Conservation (phyloP, 2,888 invertebrate genomes). For the Agonopterix arenella region DNA sequence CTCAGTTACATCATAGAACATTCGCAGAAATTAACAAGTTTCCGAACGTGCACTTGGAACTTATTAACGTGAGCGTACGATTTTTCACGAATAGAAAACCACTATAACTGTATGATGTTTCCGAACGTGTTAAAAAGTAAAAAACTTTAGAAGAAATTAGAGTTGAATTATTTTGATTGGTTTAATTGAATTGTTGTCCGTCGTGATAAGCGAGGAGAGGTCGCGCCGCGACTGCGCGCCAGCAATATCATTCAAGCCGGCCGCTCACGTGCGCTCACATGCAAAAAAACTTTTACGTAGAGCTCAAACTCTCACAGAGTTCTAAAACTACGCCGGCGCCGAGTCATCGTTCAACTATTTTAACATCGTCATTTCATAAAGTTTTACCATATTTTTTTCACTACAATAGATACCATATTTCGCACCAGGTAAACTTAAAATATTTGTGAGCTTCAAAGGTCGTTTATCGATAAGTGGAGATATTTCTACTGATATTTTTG, state of each 20-base stretch:
- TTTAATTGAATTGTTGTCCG: conserved; percentile 47
- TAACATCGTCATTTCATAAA: background rate
- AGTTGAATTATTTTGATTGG: conserved; percentile 44
- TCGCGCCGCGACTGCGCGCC: conserved; percentile 59
- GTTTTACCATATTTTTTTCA: background rate
- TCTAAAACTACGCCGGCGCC: conserved; percentile 12
- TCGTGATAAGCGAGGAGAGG: conserved; percentile 66
- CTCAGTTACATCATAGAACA: conserved; percentile 57
- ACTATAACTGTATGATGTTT: no score
- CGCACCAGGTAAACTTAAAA: no score
- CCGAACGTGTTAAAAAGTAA: no score
- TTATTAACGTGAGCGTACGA: conserved; percentile 28
- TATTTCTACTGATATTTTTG: no score
- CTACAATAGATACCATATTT: no score
- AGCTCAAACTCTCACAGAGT: conserved; percentile 47
- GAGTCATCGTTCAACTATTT: conserved; percentile 21
- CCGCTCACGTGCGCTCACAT: conserved; percentile 61
- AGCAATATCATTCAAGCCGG: conserved; percentile 57
- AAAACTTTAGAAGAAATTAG: conserved; percentile 17
- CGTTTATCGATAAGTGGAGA: no score
- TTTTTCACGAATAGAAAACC: no score
- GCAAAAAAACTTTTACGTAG: conserved; percentile 63
- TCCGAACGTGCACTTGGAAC: conserved; percentile 27
- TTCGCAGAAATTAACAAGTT: conserved; percentile 50
- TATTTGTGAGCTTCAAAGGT: no score